Conservation (phyloP, 2,888 invertebrate genomes). For the Elmis aenea region DNA sequence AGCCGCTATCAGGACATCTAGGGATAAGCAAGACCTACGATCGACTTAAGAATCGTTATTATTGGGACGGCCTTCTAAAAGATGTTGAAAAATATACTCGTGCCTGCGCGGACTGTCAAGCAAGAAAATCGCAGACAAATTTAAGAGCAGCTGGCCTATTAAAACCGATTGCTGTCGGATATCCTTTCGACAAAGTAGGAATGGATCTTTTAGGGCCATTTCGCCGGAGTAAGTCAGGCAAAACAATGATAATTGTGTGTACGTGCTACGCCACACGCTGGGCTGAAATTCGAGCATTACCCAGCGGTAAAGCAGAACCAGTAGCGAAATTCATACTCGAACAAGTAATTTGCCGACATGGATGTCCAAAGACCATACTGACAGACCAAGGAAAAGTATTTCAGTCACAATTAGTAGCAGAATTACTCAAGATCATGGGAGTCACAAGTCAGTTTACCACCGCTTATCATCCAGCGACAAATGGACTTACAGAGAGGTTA, state of each 20-base stretch:
- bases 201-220: slow-evolving; percentile 7
- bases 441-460: too few species aligned
- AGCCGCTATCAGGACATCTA: slow-evolving; percentile 5
- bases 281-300: slow-evolving; percentile 2
- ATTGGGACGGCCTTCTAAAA: too few species aligned
- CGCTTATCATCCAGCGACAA: too few species aligned
- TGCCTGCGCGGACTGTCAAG: slow-evolving; percentile 12
- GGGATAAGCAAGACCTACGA: slow-evolving; percentile 5
- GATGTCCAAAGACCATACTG: too few species aligned
- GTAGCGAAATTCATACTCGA: not conserved
- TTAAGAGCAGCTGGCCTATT: slow-evolving; percentile 2
- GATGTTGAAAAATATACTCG: slow-evolving; percentile 12
- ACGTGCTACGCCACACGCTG: slow-evolving; percentile 5
- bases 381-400: too few species aligned
- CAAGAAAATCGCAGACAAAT: slow-evolving; percentile 7
- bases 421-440: slow-evolving; percentile 25
- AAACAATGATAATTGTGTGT: not conserved
- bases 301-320: too few species aligned
- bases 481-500: too few species aligned
- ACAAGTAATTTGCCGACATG: not conserved
- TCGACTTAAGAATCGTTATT: slow-evolving; percentile 11
- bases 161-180: slow-evolving; percentile 3
- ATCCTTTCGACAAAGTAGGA: too few species aligned
- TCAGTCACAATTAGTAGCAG: too few species aligned
- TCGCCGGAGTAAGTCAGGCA: not conserved